Conservation (phyloP, 1,140 invertebrate species). For the Aricia agestis region DNA sequence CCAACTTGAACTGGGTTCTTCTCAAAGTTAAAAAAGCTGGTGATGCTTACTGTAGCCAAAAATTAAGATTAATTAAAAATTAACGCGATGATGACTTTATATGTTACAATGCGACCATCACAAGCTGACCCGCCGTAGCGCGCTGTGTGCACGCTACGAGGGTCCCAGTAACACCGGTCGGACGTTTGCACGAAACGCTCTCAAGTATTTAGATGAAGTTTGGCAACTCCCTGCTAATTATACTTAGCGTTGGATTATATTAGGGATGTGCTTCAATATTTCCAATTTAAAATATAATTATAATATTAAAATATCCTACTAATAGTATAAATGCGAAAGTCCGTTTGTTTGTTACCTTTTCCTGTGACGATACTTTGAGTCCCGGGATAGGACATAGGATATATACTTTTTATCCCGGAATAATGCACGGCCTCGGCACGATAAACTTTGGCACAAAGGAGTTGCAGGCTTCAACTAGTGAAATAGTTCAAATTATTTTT, state of each 20-base stretch:
- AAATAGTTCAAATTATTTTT: no score
- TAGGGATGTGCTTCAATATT: neutral
- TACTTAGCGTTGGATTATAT: neutral
- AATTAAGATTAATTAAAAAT: slow-evolving; percentile 2
- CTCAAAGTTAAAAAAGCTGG: neutral
- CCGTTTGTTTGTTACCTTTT: no score
- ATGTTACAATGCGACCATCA: neutral
- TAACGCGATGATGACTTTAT: neutral
- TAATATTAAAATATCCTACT: no score
- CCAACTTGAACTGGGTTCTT: no score
- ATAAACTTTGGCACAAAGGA: no score
- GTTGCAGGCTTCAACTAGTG: no score
- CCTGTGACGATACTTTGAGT: no score
- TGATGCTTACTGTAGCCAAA: neutral
- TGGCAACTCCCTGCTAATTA: neutral
- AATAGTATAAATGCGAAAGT: no score
- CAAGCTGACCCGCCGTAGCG: neutral
- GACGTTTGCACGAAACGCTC: neutral
- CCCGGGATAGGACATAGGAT: no score
- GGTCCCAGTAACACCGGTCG: neutral
- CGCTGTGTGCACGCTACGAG: neutral
- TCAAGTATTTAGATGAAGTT: slow-evolving; percentile 1
- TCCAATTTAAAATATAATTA: no score
- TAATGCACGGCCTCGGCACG: no score
- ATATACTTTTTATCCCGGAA: no score